These are phyloP conservation scores for Morone chrysops DNA, from an alignment of 2,113 vertebrate species.

Conservation along the genomic window DNA sequence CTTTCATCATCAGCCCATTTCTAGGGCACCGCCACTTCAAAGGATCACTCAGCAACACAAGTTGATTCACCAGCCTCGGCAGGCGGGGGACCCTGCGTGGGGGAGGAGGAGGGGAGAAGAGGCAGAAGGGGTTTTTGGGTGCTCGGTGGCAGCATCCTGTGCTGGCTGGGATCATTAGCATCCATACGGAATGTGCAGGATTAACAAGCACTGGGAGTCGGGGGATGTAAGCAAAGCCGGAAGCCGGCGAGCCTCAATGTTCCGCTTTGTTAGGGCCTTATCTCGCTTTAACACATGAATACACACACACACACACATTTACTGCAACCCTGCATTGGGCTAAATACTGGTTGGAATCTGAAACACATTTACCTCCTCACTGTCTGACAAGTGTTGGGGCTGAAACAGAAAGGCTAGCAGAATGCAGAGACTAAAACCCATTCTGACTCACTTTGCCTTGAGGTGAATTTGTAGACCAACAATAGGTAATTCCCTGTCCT, in stretches of 20 bases:
- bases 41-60: conserved; percentile 66
- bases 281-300: conserved; percentile 63
- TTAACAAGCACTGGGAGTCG: conserved; percentile 68
- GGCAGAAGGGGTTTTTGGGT: conserved; percentile 49
- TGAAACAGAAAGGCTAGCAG: conserved; percentile 2
- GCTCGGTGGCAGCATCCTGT: conserved; percentile 61
- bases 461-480: conserved; percentile 5
- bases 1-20: conserved; percentile 56
- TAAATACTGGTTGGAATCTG: conserved; percentile 9
- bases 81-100: conserved; percentile 6
- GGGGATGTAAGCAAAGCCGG: conserved; percentile 53
- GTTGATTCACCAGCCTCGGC: conserved; percentile 62
- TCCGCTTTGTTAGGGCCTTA: conserved; percentile 71
- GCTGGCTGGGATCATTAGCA: conserved; percentile 76
- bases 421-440: not conserved
- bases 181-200: conserved; percentile 65
- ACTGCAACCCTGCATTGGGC: not conserved
- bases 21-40: conserved; percentile 81
- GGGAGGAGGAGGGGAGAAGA: not conserved
- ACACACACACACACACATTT: not conserved
- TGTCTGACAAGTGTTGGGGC: not conserved
- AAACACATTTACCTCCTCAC: not conserved
- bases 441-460: not conserved
- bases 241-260: conserved; percentile 27
- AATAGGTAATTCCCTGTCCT: not conserved